A percentile compares a stretch with the other conserved stretches of the same genome.
Conservation (phyloP, 2,797 vertebrate genomes). For the Manis pentadactyla region DNA sequence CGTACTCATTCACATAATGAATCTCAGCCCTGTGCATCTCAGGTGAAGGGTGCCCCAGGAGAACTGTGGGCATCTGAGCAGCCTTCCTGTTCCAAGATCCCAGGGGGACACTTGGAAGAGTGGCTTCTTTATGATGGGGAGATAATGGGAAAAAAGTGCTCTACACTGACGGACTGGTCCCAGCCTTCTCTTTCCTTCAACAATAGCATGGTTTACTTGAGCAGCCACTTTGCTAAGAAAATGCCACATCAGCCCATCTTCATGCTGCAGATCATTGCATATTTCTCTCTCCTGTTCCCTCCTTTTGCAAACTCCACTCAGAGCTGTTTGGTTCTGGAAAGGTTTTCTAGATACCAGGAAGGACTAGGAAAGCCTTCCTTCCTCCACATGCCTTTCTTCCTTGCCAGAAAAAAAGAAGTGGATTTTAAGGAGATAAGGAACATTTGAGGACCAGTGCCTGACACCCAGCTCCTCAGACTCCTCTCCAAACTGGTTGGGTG, state of each 20-base stretch:
- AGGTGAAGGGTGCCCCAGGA: neutral
- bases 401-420: neutral
- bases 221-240: neutral
- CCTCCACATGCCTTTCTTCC: neutral
- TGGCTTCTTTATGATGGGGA: neutral
- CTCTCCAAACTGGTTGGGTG: neutral
- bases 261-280: neutral
- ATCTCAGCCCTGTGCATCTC: conserved; percentile 50
- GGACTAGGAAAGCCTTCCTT: neutral
- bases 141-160: neutral
- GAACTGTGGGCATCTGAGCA: neutral
- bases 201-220: neutral
- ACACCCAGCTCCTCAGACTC: too few relatives aligned
- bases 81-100: neutral
- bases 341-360: neutral
- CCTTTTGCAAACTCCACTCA: neutral
- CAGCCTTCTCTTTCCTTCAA: neutral
- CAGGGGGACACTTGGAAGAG: neutral
- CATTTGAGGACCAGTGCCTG: neutral
- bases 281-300: neutral
- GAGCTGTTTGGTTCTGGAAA: neutral
- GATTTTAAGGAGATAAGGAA: neutral
- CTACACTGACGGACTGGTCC: neutral
- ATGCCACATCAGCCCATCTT: neutral
- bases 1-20: conserved; percentile 47